Conservation (phyloP, 2,797 vertebrate genomes). For the Botia almorhae region DNA sequence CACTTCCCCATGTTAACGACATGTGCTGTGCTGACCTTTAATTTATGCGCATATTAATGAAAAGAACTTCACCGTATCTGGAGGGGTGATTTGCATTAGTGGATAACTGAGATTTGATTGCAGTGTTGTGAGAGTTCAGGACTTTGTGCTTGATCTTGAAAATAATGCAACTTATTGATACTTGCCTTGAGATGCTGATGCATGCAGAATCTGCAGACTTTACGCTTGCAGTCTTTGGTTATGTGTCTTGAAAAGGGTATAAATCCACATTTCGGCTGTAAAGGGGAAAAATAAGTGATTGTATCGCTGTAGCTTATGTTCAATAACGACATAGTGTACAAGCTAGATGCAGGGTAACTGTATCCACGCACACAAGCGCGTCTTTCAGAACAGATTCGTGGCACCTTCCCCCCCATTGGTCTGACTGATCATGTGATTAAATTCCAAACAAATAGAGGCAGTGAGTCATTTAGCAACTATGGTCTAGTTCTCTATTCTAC, state of each 20-base stretch:
- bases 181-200: slow-evolving; percentile 97
- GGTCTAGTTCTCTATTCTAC: slow-evolving; percentile 1
- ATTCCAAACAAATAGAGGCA: slow-evolving; percentile 22
- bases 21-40: too few species aligned
- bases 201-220: slow-evolving; percentile 97
- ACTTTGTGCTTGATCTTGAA: too few species aligned
- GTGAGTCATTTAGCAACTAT: slow-evolving; percentile 4
- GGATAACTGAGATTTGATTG: too few species aligned
- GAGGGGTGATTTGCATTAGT: too few species aligned
- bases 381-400: slow-evolving; percentile 4
- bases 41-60: too few species aligned
- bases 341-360: neutral
- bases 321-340: neutral
- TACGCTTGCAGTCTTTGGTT: slow-evolving; percentile 91
- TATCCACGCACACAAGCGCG: neutral
- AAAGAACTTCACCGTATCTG: too few species aligned
- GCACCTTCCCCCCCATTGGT: slow-evolving; percentile 6
- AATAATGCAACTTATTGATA: neutral
- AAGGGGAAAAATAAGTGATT: neutral
- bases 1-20: neutral
- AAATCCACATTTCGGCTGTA: slow-evolving; percentile 96
- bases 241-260: slow-evolving; percentile 89
- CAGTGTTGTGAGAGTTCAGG: too few species aligned
- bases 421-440: slow-evolving; percentile 27
- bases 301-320: neutral